A percentile compares a stretch with the other conserved stretches of the same genome.
These are phyloP conservation scores for Caiman crocodilus DNA, from an alignment of 2,797 vertebrate genomes.

Conservation along the genomic window DNA sequence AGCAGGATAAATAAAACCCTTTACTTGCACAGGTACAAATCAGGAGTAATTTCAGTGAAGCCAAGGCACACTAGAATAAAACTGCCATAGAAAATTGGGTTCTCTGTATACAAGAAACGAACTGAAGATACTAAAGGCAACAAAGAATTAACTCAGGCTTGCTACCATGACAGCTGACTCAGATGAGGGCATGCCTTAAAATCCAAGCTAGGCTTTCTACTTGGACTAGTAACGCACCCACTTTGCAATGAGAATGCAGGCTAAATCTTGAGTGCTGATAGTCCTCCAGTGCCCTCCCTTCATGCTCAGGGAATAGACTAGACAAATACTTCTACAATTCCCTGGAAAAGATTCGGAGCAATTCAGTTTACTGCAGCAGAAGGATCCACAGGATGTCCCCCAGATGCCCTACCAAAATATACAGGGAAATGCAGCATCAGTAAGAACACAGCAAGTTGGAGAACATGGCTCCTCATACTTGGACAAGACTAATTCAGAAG, in stretches of 20 bases:
- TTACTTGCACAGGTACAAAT: neutral
- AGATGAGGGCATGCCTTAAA: neutral
- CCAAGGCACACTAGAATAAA: neutral
- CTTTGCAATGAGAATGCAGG: neutral
- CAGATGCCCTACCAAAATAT: neutral
- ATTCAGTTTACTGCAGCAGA: neutral
- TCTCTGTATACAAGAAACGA: neutral
- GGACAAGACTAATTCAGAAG: too few relatives aligned
- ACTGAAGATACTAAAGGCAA: neutral
- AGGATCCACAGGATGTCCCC: fast-evolving
- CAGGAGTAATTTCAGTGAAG: neutral
- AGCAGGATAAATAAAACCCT: neutral
- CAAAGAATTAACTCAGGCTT: neutral
- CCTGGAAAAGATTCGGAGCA: neutral
- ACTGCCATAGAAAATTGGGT: neutral
- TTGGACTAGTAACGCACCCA: neutral
- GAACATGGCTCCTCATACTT: neutral
- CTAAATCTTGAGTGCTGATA: neutral
- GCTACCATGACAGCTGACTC: neutral
- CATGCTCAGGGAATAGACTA: neutral
- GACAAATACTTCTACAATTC: fast-evolving
- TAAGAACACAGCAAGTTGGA: neutral
- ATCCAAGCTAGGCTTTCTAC: neutral
- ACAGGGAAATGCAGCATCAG: neutral
- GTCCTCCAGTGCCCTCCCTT: neutral